Base-by-base conservation (phyloP, 2,888 invertebrate genomes). In the Cosmorhoe ocellata region DNA sequence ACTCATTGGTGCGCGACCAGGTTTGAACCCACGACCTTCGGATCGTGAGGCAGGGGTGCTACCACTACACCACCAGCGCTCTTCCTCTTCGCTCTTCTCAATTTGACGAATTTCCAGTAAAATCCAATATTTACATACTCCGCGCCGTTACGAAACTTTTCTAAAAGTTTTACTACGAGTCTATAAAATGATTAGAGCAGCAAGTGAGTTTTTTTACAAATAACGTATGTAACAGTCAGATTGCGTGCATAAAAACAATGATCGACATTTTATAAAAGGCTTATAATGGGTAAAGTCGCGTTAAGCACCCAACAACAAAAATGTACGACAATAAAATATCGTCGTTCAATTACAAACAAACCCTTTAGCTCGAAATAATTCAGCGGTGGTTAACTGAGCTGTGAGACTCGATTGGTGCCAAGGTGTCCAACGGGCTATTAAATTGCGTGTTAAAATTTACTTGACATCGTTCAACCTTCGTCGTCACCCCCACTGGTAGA, bases 361-460 rank as follows among this genome's bases (percentile, higher is more conserved):
- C 31, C 24, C 36, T 63, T 63, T 61, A 59, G 61, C 41, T 52
- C 52, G 44, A 57, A 58, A 58, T 59, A 66, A 68, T 67, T 58
- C 45, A 61, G 53, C 61, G 53, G 62, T 33, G 12, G 40, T 28
- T 26, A 45, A 45, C 32, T 13, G 18, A 45, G 46, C 59, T 81
- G 79, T 79, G 79, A 78, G 69, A 72, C 67, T 67, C 71, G 71
- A 86, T 85, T 74, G 76, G 80, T 84, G 87, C 84, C 87, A 87
- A 88, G 85, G 84, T 79, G 73, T 79, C 79, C 74, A 72, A 54
- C 73, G 74, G 73, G 71, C 76, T 80, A 79, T 81, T 84, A 86
- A n/a, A 88, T 88, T 86, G 84, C 86, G 85, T 86, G 86, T 83
- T 84, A 84, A 86, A 87, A 81, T 86, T 87, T 81, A 85, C 85